Percentiles rank a stretch among this genome's conserved stretches.
phyloP scores from a whole-genome alignment of 2,797 vertebrate species.

The Karalla daura region DNA sequence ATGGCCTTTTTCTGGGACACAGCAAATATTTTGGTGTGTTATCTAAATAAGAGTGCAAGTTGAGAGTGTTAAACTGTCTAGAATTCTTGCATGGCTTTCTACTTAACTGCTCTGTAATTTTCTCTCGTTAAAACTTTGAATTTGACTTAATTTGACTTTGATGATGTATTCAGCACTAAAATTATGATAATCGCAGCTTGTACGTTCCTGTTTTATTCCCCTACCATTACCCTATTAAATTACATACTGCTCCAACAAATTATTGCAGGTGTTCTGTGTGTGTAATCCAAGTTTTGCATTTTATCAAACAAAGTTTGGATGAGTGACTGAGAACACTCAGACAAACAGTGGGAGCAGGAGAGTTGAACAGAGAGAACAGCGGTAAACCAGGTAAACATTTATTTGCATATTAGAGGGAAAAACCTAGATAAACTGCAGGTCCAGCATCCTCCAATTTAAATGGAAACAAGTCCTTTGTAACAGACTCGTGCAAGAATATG shows the following conservation, averaged over 20 bases:
- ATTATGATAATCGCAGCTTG: background rate
- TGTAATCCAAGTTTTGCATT: constrained; percentile 11
- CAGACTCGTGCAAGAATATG: background rate
- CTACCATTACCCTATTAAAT: background rate
- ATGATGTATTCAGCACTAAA: background rate
- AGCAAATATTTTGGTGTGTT: constrained; percentile 4
- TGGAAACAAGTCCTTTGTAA: constrained; percentile 9
- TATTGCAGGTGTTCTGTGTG: constrained; percentile 1
- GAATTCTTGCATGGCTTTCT: background rate
- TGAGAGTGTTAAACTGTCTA: background rate
- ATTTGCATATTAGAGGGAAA: constrained; percentile 55
- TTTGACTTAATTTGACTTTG: background rate
- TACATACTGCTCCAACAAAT: background rate
- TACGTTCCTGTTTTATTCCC: background rate
- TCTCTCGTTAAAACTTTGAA: background rate
- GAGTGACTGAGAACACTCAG: background rate
- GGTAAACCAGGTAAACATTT: constrained; percentile 6
- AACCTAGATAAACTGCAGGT: constrained; percentile 43
- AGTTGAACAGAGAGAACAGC: constrained; percentile 24
- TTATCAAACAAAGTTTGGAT: constrained; percentile 5
- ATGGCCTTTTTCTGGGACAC: background rate
- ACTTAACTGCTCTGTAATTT: background rate
- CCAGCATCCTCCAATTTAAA: constrained; percentile 38
- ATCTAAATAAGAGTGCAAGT: constrained; percentile 3
- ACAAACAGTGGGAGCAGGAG: constrained; percentile 11